A percentile compares a stretch with the other conserved stretches of the same genome.
These are phyloP conservation scores for Planococcus citri DNA, from an alignment of 1,140 invertebrate species.

Conservation along the genomic window DNA sequence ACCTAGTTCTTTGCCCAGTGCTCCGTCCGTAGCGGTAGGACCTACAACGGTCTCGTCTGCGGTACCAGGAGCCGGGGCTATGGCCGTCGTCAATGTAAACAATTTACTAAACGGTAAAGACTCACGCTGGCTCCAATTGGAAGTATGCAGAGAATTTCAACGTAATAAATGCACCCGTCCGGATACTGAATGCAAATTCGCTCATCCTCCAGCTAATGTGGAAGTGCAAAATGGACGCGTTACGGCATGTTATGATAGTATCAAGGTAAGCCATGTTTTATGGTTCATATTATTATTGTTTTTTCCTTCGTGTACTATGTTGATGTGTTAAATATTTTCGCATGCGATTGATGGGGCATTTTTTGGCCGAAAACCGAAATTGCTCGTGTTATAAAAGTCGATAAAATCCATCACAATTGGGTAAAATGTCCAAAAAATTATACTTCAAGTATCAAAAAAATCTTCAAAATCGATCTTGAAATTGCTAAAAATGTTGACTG, in stretches of 20 bases:
- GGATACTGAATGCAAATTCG: conserved; percentile 99
- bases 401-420: too few species aligned
- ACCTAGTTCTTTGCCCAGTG: conserved; percentile 14
- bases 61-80: conserved; percentile 30
- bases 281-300: too few species aligned
- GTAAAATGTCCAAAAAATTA: too few species aligned
- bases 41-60: conserved; percentile 16
- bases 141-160: conserved; percentile 99
- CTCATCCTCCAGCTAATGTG: conserved; percentile 96
- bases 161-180: conserved; percentile 97
- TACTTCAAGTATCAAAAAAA: too few species aligned
- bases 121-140: conserved; percentile 97
- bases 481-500: too few species aligned
- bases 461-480: too few species aligned
- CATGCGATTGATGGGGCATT: too few species aligned
- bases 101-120: conserved; percentile 96
- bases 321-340: too few species aligned
- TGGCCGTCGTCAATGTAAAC: conserved; percentile 95
- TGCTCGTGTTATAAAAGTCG: too few species aligned
- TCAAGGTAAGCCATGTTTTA: conserved; percentile 72
- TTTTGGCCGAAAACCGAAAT: too few species aligned
- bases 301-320: too few species aligned
- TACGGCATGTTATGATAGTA: conserved; percentile 99
- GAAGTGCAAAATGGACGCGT: conserved; percentile 99
- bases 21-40: conserved; percentile 18